Conservation (phyloP, 2,113 vertebrate species). For the Calidris pygmaea region DNA sequence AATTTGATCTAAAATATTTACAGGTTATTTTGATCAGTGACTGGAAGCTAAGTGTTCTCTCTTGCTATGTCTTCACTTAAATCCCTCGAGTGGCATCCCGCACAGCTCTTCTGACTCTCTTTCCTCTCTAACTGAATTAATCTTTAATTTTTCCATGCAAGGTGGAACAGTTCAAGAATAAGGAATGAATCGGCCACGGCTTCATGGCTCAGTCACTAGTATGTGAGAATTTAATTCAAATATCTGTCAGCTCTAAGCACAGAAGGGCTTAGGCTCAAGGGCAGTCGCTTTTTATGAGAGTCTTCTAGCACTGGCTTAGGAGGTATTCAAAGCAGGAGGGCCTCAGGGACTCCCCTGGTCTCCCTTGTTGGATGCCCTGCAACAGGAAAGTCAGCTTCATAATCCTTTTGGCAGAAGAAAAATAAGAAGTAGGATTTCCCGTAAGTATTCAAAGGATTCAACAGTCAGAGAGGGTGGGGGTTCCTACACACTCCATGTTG, state of each 20-base stretch:
- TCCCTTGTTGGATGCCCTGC: neutral
- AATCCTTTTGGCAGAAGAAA: neutral
- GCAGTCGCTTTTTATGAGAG: neutral
- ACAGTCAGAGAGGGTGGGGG: accelerated
- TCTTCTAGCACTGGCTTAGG: neutral
- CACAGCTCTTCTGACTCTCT: neutral
- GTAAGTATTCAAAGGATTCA: neutral
- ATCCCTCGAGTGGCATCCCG: neutral
- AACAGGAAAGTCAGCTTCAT: neutral
- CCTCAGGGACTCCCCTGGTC: neutral
- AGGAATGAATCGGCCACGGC: neutral
- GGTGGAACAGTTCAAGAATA: neutral
- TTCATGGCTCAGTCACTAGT: neutral
- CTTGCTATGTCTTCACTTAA: neutral
- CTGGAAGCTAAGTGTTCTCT: slow-evolving; percentile 8
- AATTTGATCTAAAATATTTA: slow-evolving; percentile 40
- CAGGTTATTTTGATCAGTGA: slow-evolving; percentile 14
- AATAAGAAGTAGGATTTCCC: neutral
- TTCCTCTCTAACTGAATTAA: neutral
- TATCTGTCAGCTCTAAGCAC: neutral
- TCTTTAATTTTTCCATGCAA: neutral
- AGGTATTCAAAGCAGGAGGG: neutral
- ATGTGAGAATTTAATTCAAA: neutral
- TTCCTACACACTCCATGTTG: accelerated
- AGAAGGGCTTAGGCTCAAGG: neutral